Evolutionary conservation across 1,140 invertebrate species (phyloP), one percentile per base, ranked within the genome.

Genomic region (Venustaconcha ellipsiformis): DNA sequence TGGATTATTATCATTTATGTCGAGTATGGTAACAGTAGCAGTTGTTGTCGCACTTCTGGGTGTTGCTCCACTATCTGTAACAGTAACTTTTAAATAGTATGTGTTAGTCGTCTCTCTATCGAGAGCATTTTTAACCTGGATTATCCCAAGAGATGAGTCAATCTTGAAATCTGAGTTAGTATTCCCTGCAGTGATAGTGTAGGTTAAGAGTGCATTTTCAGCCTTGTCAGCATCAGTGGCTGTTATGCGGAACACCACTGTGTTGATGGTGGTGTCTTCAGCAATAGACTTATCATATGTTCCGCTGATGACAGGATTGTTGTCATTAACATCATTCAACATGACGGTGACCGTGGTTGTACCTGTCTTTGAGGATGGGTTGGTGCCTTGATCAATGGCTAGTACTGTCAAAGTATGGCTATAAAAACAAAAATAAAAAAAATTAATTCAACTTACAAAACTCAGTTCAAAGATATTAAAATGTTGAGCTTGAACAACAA

Each of bases 1-100:
- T 17, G 83, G 83, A 17, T 62, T 18, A 66, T 84, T 83, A 74
- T 87, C 85, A 79, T 87, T 87, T 1, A 83, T 56, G 76, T 87
- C 84, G 15, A 37, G 70, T 4, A 87, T 65, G n/a, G 77, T 69
- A 6, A 85, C 72, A n/a, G 78, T 79, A 14, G 74, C 74, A 23
- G 76, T 82, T 0, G 70, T 63, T 15, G 70, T 74, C 8, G 76
- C 70, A 57, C 63, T 72, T 37, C 68, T 20, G 1, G 79, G 48
- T 58, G 70, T 20, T 12, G 71, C 67, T 18, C 83, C 84, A 65
- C 80, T 72, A 70, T 87, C 85, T 1, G 67, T 59, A 18, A 84
- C 78, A n/a, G 73, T 60, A 12, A 87, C 57, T 18, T 67, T 26
- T 14, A 87, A 55, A 14, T 57, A 30, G 73, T 85, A 85, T 3